Evolutionary conservation across 2,113 vertebrate genomes (phyloP), one percentile per base, ranked within the genome.

Genomic region (Acanthochromis polyacanthus): DNA sequence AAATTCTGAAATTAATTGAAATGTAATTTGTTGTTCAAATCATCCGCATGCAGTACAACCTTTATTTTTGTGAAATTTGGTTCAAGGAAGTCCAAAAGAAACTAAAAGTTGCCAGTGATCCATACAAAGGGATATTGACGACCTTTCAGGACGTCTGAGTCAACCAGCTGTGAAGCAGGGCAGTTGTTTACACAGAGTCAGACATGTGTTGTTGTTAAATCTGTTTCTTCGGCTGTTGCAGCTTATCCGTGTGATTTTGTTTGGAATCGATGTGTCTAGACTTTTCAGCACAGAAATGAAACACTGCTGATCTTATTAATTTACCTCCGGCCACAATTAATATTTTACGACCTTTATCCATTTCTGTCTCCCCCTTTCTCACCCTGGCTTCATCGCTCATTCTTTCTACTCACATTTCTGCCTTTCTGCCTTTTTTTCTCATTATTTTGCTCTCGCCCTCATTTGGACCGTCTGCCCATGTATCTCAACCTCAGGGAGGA

Each of bases 401-500:
- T 52, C 14, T 4, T 19, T 52, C 12, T 62, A 20, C 32, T 16
- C 40, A 43, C 40, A 43, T 70, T 38, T 1, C 23, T 25, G 16
- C 50, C 28, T 48, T 19, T 48, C 22, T 23, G 14, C 51, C 12
- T 43, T 30, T 3, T 22, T 32, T 20, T 63, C 4, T 43, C 3
- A 3, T 19, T 10, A 20, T 43, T 62, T 52, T 7, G 10, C 17
- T 22, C 14, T 51, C 28, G 64, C 15, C 20, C 14, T 70, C 51
- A 12, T 56, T 48, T 50, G 15, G 40, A 63, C 19, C 22, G 8
- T 64, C 30, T 16, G 0, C 73, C 28, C 82, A n/a, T 73, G 48
- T 56, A 3, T 51, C 51, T 80, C 22, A 59, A 50, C 67, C 65
- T 73, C 94, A 99, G 98, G 98, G 96, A 97, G 0, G 98, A 99